These are phyloP conservation scores for Brachyhypopomus occidentalis DNA, from an alignment of 2,113 vertebrate species.

Conservation along the genomic window DNA sequence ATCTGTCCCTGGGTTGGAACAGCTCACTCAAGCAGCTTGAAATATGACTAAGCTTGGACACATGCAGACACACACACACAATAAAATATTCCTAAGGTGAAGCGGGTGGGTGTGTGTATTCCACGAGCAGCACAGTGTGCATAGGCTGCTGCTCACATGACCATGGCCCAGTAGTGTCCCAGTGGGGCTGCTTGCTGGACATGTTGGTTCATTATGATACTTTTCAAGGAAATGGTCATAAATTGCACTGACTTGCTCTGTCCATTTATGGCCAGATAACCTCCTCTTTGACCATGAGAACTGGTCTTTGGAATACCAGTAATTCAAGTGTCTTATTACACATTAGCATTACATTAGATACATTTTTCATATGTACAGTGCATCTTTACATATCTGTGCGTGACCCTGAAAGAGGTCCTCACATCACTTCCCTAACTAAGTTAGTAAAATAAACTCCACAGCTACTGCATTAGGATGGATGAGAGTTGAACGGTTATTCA, in stretches of 20 bases:
- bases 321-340: background rate
- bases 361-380: no score
- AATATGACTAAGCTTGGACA: conserved; percentile 25
- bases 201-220: no score
- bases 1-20: conserved; percentile 52
- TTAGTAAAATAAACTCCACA: no score
- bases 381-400: no score
- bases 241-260: background rate
- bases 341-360: no score
- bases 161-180: no score
- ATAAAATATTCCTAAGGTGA: no score
- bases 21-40: conserved; percentile 47
- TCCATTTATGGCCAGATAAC: background rate
- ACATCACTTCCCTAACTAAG: no score
- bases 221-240: background rate
- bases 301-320: background rate
- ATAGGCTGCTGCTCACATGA: background rate
- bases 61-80: background rate
- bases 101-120: conserved; percentile 14
- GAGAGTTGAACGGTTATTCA: no score
- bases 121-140: background rate
- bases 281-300: background rate
- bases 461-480: no score
- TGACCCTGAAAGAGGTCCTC: no score
- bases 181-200: no score